Evolutionary conservation across 2,797 vertebrate species (phyloP).

Genomic region (Onychomys arenicola): DNA sequence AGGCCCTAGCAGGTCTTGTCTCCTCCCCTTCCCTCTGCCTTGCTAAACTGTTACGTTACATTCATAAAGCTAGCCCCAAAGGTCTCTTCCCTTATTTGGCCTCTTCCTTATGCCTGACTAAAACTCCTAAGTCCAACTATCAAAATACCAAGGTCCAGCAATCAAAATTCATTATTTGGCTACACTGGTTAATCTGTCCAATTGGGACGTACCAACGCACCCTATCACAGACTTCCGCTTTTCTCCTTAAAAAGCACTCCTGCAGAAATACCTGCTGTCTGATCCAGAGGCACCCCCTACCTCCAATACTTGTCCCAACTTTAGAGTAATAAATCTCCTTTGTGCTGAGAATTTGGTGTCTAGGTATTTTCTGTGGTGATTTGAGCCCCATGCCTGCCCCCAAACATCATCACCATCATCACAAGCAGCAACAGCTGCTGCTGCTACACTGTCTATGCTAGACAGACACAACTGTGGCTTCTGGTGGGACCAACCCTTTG

Average conservation of each 20-base stretch:
- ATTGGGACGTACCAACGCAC: not conserved
- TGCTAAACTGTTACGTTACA: not conserved
- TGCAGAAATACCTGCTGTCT: not conserved
- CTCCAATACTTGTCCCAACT: too few species aligned
- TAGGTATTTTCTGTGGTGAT: not conserved
- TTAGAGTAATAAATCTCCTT: not conserved
- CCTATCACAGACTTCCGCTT: not conserved
- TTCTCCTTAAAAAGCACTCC: not conserved
- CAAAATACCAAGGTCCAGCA: not conserved
- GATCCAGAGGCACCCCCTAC: not conserved
- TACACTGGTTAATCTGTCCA: not conserved
- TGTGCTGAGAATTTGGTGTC: not conserved
- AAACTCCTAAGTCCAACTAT: not conserved
- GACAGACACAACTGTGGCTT: not conserved
- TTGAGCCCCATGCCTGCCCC: not conserved
- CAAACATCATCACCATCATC: not conserved
- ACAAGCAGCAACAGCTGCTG: not conserved
- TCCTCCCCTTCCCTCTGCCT: not conserved
- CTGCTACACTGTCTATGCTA: not conserved
- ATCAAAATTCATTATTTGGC: not conserved
- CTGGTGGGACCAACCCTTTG: not conserved
- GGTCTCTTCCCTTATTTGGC: not conserved
- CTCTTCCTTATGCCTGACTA: not conserved
- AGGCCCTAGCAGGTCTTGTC: not conserved
- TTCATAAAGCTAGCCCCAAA: not conserved